Evolutionary conservation across 2,113 vertebrate species (phyloP), one percentile per base, ranked within the genome.

Genomic region (Sciurus niger): DNA sequence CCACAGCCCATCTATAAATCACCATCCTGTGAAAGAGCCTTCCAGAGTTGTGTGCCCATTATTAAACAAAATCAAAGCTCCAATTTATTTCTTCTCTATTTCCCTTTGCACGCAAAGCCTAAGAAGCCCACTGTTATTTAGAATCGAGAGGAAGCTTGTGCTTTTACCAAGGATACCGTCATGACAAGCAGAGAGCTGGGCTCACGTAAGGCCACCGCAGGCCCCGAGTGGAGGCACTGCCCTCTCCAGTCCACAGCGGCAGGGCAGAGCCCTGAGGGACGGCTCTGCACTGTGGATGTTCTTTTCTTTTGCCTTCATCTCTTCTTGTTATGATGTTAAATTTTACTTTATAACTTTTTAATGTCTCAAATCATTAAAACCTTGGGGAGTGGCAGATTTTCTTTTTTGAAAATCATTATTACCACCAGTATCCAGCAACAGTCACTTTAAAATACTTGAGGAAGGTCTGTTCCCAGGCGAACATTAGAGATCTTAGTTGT

Each of bases 281-380:
- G 83, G 67, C 30, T 1, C 18, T 16, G 48, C 34, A 8, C 40
- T 24, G 25, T 0, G n/a, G 9, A 0, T 13, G 53, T 30, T 58
- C 84, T 67, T 48, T 40, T 43, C 53, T 37, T 63, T 6, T 37
- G 3, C 46, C 28, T 70, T 8, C 30, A 1, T 79, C 77, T 84
- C 67, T 8, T 55, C 20, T 46, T 16, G 12, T 67, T 78, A 55
- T 18, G 16, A 2, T 20, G 32, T 63, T 78, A 53, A 12, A 11
- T 90, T 93, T 89, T 24, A 37, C 67, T 76, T 90, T 43, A n/a
- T 87, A 22, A 1, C 67, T 77, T 89, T 65, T 30, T 53, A 1
- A 84, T 34, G 37, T 80, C 70, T 92, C 43, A 92, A 53, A 40
- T 90, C 48, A 25, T 65, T 89, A 77, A 91, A 72, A 40, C 51